phyloP scores from a whole-genome alignment of 1,140 invertebrate genomes.

The Phortica variegata region DNA sequence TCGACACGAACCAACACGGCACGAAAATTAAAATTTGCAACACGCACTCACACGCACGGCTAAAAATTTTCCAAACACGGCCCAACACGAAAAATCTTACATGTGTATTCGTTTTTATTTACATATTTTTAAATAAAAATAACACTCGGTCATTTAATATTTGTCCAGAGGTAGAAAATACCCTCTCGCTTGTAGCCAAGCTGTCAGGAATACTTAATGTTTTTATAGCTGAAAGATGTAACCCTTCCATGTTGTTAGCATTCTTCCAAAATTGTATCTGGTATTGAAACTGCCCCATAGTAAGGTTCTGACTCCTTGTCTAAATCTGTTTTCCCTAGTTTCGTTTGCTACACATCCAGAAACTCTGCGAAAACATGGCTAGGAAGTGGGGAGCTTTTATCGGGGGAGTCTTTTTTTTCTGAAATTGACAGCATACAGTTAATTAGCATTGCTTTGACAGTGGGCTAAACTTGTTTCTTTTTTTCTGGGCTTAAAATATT shows the following conservation, averaged over 20 bases:
- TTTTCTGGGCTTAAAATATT: neutral
- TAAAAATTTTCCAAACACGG: too few relatives aligned
- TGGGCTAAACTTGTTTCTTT: neutral
- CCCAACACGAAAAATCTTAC: too few relatives aligned
- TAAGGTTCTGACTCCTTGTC: neutral
- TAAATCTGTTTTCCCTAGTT: neutral
- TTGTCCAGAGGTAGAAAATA: too few relatives aligned
- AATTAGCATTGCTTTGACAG: neutral
- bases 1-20: too few relatives aligned
- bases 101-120: too few relatives aligned
- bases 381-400: neutral
- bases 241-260: neutral
- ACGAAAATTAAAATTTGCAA: too few relatives aligned
- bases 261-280: neutral
- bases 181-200: neutral
- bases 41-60: too few relatives aligned
- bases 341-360: neutral
- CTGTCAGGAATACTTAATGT: neutral
- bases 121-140: too few relatives aligned
- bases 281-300: neutral
- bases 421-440: too few relatives aligned
- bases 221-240: neutral
- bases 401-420: neutral
- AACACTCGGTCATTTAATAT: neutral
- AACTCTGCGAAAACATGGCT: neutral